Percentiles rank a stretch among this genome's conserved stretches.
Conservation (phyloP, 1,140 invertebrate species). For the Neodiprion pinetum region DNA sequence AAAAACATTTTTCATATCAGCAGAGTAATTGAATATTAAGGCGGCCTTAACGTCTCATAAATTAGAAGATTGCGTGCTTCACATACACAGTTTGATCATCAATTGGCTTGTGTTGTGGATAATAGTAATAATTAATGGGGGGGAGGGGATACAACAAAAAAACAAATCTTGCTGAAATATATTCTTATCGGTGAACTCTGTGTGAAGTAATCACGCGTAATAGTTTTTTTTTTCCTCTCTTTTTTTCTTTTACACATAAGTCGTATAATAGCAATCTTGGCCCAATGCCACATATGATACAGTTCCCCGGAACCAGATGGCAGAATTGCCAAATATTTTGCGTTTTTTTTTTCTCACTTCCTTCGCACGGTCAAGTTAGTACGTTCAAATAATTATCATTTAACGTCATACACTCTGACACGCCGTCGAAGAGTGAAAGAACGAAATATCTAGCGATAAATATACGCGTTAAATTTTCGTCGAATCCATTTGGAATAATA, state of each 20-base stretch:
- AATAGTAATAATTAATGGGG: neutral
- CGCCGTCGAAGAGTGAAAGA: no score
- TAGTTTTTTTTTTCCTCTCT: neutral
- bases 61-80: neutral
- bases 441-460: no score
- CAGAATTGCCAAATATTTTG: neutral
- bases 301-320: neutral
- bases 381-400: no score
- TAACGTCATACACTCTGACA: no score
- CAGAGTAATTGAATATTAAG: neutral
- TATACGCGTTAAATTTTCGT: no score
- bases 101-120: no score
- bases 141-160: neutral
- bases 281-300: neutral
- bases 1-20: neutral
- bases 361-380: no score
- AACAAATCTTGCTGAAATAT: neutral
- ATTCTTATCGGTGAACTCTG: no score
- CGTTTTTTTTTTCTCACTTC: no score
- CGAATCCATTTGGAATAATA: no score
- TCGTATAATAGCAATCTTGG: neutral
- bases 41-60: neutral
- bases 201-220: neutral
- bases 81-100: no score
- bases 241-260: neutral